Evolutionary conservation across 2,888 invertebrate species (phyloP), one percentile per base, ranked within the genome.

Genomic region (Pachydiplax longipennis): DNA sequence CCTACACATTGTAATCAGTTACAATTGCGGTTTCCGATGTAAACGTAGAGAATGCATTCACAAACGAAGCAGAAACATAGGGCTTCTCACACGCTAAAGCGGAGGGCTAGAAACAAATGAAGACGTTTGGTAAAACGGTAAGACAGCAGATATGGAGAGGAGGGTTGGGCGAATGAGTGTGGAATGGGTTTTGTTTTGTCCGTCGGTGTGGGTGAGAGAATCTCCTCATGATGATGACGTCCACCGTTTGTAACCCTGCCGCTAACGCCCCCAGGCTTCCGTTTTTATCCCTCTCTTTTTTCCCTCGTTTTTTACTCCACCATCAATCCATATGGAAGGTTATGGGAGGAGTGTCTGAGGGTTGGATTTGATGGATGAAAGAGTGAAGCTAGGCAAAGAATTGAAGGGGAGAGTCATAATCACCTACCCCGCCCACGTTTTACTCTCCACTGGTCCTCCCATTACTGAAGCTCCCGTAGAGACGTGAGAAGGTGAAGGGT

Each of bases 401-500:
- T 22, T 8, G 25, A 37, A 37, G 37, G 37, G 37, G 37, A 37
- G 58, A 18, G 58, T 58, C 83, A 83, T 83, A 83, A 83, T 83
- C 83, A 58, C 83, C 58, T 65, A 73, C 37, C 87, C 61, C 87
- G 87, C 87, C 87, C 40, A 87, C 87, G 37, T 87, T 87, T 87
- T 61, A 61, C 40, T 65, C 87, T 61, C 83, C 58, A 61, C 53
- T 83, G 83, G 61, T 61, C 83, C 82, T 40, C 25, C 82, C 83
- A 83, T 83, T 83, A 83, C 35, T 18, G 83, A 22, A 10, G 87
- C 87, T 87, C 87, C 87, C 65, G 61, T 87, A 10, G 87, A 35
- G 87, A 58, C 53, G 83, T 53, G 61, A 22, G 61, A 61, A 61
- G 61, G 15, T 15, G 61, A n/a, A 13, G 73, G 25, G 73, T 25